These are phyloP conservation scores for Metacarcinus magister DNA, from an alignment of 2,888 invertebrate genomes.

Conservation along the genomic window DNA sequence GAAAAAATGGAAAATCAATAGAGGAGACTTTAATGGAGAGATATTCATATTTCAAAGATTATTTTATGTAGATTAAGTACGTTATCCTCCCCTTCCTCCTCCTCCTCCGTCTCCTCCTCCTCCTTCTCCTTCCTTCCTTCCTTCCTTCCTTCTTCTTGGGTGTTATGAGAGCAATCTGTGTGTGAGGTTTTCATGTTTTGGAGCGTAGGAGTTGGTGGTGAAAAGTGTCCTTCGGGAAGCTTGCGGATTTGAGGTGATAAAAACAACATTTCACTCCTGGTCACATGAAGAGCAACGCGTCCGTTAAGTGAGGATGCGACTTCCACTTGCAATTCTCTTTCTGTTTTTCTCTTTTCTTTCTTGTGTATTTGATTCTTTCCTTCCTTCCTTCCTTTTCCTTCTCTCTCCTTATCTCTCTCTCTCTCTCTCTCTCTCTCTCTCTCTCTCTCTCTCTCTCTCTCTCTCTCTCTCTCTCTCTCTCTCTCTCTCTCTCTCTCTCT, in stretches of 20 bases:
- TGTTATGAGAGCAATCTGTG: not conserved
- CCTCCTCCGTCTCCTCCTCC: too few species aligned
- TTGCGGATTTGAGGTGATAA: not conserved
- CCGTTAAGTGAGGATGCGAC: not conserved
- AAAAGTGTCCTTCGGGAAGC: not conserved
- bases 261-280: not conserved
- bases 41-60: too few species aligned
- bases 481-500: too few species aligned
- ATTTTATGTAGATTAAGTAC: too few species aligned
- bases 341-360: not conserved
- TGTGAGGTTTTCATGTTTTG: not conserved
- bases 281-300: not conserved
- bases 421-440: too few species aligned
- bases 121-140: too few species aligned
- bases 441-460: not conserved
- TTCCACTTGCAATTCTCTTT: not conserved
- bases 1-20: too few species aligned
- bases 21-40: too few species aligned
- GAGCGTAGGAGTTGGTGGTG: not conserved
- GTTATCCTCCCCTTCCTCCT: too few species aligned
- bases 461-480: too few species aligned
- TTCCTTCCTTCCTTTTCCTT: not conserved
- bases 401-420: not conserved
- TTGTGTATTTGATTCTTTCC: too few species aligned
- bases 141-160: not conserved